A percentile compares a stretch with the other conserved stretches of the same genome.
Evolutionary conservation across 2,888 invertebrate species (phyloP).

Genomic region (Xestoiulus laeticollis): DNA sequence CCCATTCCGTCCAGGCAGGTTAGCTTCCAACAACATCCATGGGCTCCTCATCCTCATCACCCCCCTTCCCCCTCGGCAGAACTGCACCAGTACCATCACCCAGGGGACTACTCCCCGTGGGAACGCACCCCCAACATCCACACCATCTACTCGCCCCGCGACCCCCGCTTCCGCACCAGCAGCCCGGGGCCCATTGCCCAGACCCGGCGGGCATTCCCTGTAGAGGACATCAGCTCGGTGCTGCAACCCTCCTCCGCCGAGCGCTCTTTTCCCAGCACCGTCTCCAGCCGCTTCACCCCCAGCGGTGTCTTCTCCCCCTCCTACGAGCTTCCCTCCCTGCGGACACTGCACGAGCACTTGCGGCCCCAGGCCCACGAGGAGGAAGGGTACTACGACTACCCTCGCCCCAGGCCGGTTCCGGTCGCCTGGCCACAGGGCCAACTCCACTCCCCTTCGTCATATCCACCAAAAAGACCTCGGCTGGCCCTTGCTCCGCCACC

Average conservation of each 20-base stretch:
- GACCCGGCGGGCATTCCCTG: slow-evolving; percentile 57
- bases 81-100: neutral
- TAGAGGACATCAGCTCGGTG: slow-evolving; percentile 81
- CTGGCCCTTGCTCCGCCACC: slow-evolving; percentile 51
- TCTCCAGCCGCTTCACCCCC: slow-evolving; percentile 59
- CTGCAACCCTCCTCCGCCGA: slow-evolving; percentile 79
- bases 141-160: slow-evolving; percentile 58
- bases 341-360: slow-evolving; percentile 72
- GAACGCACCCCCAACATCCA: slow-evolving; percentile 55
- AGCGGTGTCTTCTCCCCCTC: slow-evolving; percentile 57
- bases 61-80: slow-evolving; percentile 44
- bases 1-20: slow-evolving; percentile 58
- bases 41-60: slow-evolving; percentile 55
- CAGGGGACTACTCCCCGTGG: slow-evolving; percentile 48
- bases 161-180: slow-evolving; percentile 60
- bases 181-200: slow-evolving; percentile 60
- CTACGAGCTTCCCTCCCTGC: slow-evolving; percentile 75
- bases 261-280: slow-evolving; percentile 76
- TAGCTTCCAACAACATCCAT: slow-evolving; percentile 49
- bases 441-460: slow-evolving; percentile 32
- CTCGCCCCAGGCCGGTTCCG: slow-evolving; percentile 52
- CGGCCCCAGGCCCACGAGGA: slow-evolving; percentile 50
- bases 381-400: slow-evolving; percentile 54
- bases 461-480: neutral
- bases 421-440: slow-evolving; percentile 37